These are phyloP conservation scores for Argyresthia goedartella DNA, from an alignment of 2,888 invertebrate species.

Conservation along the genomic window DNA sequence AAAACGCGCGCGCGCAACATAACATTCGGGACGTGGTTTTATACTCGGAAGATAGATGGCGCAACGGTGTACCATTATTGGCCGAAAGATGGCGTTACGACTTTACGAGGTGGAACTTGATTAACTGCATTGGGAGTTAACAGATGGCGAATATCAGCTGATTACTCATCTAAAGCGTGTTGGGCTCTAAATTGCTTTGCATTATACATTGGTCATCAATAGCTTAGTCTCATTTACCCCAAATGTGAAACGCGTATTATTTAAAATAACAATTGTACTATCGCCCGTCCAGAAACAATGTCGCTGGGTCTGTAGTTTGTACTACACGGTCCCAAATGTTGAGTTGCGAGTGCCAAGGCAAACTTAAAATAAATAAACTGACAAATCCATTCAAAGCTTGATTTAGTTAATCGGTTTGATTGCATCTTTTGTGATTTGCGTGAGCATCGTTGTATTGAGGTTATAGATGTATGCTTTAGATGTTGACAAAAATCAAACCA, in stretches of 20 bases:
- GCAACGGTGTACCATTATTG: neutral
- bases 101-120: too few species aligned
- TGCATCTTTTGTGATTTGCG: constrained; percentile 9
- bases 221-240: too few species aligned
- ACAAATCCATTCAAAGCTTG: constrained; percentile 54
- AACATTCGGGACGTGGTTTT: neutral
- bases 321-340: neutral
- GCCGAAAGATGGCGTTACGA: neutral
- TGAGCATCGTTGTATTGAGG: neutral
- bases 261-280: too few species aligned
- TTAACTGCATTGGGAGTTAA: neutral
- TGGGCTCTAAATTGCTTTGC: neutral
- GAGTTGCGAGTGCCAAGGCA: constrained; percentile 21
- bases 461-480: too few species aligned
- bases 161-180: neutral
- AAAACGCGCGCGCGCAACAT: constrained; percentile 42
- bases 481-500: constrained; percentile 13
- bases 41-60: too few species aligned
- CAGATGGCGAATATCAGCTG: neutral
- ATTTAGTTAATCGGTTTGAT: constrained; percentile 29
- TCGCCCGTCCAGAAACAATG: too few species aligned
- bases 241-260: too few species aligned
- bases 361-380: constrained; percentile 42
- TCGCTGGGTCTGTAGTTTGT: neutral
- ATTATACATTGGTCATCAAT: neutral